A percentile compares a stretch with the other conserved stretches of the same genome.
Conservation (phyloP, 2,113 vertebrate genomes). For the Urocolius indicus region DNA sequence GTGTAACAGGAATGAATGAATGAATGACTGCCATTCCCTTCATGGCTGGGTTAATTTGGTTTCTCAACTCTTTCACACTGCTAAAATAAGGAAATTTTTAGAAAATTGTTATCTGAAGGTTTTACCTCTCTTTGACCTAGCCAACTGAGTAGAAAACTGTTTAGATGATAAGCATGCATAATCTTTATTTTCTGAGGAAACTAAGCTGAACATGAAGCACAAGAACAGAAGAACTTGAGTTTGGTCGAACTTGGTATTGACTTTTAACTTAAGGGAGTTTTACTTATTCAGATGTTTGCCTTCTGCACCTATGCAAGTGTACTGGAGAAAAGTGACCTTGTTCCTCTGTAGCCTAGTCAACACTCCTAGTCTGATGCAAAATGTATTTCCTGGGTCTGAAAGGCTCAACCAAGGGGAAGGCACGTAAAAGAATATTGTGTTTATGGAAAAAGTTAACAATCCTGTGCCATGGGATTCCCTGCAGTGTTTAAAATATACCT, state of each 20-base stretch:
- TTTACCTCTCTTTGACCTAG: neutral
- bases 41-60: neutral
- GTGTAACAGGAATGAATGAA: neutral
- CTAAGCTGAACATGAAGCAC: neutral
- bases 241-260: neutral
- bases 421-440: accelerated
- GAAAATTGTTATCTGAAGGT: neutral
- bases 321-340: neutral
- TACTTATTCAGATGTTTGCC: neutral
- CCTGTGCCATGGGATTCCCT: neutral
- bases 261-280: neutral
- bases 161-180: neutral
- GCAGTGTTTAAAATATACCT: neutral
- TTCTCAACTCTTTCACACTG: neutral
- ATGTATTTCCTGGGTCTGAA: neutral
- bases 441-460: neutral
- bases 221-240: neutral
- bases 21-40: neutral
- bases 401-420: neutral
- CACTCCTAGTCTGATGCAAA: neutral
- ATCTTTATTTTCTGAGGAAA: neutral
- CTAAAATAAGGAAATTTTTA: neutral
- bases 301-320: neutral
- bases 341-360: neutral
- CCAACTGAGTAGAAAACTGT: neutral